Conservation (phyloP, 2,113 vertebrate species). For the Rhizomys pruinosus region DNA sequence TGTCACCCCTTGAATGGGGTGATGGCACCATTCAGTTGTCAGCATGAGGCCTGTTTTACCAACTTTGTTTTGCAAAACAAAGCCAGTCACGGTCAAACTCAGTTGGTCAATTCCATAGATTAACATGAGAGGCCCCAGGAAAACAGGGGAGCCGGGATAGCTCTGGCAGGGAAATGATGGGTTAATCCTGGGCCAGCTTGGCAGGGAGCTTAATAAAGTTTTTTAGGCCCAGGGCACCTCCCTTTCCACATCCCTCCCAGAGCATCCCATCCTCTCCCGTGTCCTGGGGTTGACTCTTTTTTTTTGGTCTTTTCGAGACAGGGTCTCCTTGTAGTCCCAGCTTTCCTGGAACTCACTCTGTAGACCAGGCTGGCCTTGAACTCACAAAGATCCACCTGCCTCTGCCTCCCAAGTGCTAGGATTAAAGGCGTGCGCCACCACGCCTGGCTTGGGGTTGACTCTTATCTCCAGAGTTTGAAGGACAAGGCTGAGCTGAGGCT, state of each 20-base stretch:
- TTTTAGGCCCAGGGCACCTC: not conserved
- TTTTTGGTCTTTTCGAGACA: too few species aligned
- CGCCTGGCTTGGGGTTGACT: too few species aligned
- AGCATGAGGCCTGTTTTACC: slow-evolving; percentile 83
- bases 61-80: slow-evolving; percentile 89
- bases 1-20: slow-evolving; percentile 76
- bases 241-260: not conserved
- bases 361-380: too few species aligned
- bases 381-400: too few species aligned
- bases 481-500: not conserved
- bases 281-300: slow-evolving; percentile 16
- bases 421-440: too few species aligned
- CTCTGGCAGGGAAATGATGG: slow-evolving; percentile 47
- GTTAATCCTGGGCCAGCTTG: slow-evolving; percentile 68
- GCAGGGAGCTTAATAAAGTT: slow-evolving; percentile 55
- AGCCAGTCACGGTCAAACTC: slow-evolving; percentile 87
- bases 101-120: slow-evolving; percentile 82
- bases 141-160: slow-evolving; percentile 45
- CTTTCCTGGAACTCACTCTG: too few species aligned
- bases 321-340: too few species aligned
- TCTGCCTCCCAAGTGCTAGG: too few species aligned
- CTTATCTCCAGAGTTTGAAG: slow-evolving; percentile 25
- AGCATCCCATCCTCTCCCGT: not conserved
- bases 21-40: slow-evolving; percentile 81
- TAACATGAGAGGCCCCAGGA: slow-evolving; percentile 77